A percentile compares a stretch with the other conserved stretches of the same genome.
Conservation (phyloP, 2,888 invertebrate species). For the Apomyelois bistriatella region DNA sequence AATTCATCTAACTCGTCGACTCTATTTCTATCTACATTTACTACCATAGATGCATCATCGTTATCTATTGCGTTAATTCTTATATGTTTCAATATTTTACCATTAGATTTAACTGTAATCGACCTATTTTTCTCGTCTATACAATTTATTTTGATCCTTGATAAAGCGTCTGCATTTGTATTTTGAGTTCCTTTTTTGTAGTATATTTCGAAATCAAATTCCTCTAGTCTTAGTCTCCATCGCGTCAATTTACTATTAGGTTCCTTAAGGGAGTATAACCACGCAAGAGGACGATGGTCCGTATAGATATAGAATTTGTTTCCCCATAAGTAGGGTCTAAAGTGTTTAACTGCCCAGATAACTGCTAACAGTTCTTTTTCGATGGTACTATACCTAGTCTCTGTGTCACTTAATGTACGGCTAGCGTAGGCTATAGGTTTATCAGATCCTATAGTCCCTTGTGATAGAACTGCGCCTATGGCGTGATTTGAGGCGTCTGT, state of each 20-base stretch:
- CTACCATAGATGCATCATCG: constrained; percentile 10
- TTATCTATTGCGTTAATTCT: constrained; percentile 9
- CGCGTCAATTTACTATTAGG: constrained; percentile 40
- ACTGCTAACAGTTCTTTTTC: constrained; percentile 45
- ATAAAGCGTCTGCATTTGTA: constrained; percentile 29
- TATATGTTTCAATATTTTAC: background rate
- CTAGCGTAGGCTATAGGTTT: constrained; percentile 30
- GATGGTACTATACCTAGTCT: constrained; percentile 29
- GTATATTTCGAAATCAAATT: constrained; percentile 22
- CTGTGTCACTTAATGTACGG: constrained; percentile 27
- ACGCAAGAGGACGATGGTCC: constrained; percentile 44
- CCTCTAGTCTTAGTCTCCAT: constrained; percentile 36
- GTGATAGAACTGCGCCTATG: constrained; percentile 26
- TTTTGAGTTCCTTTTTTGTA: constrained; percentile 35
- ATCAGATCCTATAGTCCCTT: constrained; percentile 28
- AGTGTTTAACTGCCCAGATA: constrained; percentile 40
- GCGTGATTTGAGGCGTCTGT: constrained; percentile 26
- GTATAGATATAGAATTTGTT: constrained; percentile 42
- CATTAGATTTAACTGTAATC: constrained; percentile 15
- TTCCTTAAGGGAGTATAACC: constrained; percentile 43
- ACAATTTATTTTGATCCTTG: constrained; percentile 21
- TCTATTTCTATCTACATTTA: constrained; percentile 14
- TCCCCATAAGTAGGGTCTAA: constrained; percentile 43
- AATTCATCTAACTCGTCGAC: background rate
- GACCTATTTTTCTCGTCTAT: constrained; percentile 13